Percentiles rank a stretch among this genome's conserved stretches.
Conservation (phyloP, 2,113 vertebrate genomes). For the Lampris incognitus region DNA sequence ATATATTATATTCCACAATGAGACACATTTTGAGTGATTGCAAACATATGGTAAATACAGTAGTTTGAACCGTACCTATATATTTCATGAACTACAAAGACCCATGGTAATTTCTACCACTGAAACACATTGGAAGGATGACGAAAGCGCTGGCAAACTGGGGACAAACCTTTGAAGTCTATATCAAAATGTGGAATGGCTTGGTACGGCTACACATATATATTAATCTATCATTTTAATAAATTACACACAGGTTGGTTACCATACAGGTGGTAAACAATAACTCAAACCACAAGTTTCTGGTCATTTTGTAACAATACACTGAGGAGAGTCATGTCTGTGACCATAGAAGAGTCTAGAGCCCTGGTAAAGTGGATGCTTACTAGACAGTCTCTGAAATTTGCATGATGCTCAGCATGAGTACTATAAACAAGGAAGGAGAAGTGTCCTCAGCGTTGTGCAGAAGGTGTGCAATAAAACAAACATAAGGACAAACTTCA, state of each 20-base stretch:
- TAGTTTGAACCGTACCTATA: conserved; percentile 62
- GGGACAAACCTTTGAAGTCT: conserved; percentile 64
- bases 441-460: conserved; percentile 58
- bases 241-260: conserved; percentile 72
- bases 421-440: conserved; percentile 49
- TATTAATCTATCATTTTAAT: conserved; percentile 70
- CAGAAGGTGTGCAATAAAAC: conserved; percentile 73
- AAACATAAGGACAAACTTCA: conserved; percentile 61
- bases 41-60: conserved; percentile 65
- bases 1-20: conserved; percentile 71
- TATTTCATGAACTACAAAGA: conserved; percentile 68
- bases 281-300: conserved; percentile 85
- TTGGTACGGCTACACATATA: conserved; percentile 79
- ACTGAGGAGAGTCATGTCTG: conserved; percentile 53
- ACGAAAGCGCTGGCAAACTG: conserved; percentile 65
- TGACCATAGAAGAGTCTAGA: conserved; percentile 74
- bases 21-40: conserved; percentile 67
- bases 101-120: conserved; percentile 68
- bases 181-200: conserved; percentile 78
- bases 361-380: conserved; percentile 60
- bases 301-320: conserved; percentile 79
- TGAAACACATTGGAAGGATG: conserved; percentile 65
- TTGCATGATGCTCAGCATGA: conserved; percentile 43
- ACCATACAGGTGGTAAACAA: conserved; percentile 81
- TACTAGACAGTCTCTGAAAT: conserved; percentile 58